Evolutionary conservation across 2,113 vertebrate genomes (phyloP), one percentile per base, ranked within the genome.

Genomic region (Caracal caracal): DNA sequence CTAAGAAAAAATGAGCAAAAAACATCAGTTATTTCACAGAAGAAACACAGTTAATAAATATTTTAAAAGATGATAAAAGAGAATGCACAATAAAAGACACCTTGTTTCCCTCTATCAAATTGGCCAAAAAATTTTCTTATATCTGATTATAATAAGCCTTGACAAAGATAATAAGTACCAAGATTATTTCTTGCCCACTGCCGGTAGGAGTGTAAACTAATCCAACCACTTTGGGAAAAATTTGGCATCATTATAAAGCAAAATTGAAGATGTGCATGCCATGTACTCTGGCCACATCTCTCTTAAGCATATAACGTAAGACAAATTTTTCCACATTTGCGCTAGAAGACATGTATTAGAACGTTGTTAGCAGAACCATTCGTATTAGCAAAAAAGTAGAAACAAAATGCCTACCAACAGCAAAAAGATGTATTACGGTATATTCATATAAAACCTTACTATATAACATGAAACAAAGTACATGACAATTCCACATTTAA

Each of bases 21-120:
- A 68, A 35, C 37, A 78, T 35, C 10, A 81, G 33, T 61, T 78
- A 96, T 35, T 85, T 93, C 70, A 81, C 6, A 20, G 10, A 81
- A 95, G 35, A 95, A 91, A 97, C 10, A 68, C 5, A 83, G 53
- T 63, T 84, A 94, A n/a, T 56, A 88, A 71, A 59, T 59, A 91
- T 84, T 96, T 90, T 88, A 35, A 40, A 86, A 88, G 30, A 86
- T 82, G 33, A 4, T 86, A 2, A 79, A 75, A 82, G 26, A 24
- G 40, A 88, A 88, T 53, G 1, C 30, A 81, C 76, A 96, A 91
- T 13, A 85, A 92, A 26, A 66, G 35, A 78, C 0, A 79, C 24
- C 30, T 83, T 35, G 47, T 49, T 87, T 90, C 93, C 3, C 79
- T 10, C 15, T 26, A 93, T 43, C 20, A 80, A 61, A 90, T 49